Evolutionary conservation across 2,113 vertebrate genomes (phyloP).

Genomic region (Lipotes vexillifer): DNA sequence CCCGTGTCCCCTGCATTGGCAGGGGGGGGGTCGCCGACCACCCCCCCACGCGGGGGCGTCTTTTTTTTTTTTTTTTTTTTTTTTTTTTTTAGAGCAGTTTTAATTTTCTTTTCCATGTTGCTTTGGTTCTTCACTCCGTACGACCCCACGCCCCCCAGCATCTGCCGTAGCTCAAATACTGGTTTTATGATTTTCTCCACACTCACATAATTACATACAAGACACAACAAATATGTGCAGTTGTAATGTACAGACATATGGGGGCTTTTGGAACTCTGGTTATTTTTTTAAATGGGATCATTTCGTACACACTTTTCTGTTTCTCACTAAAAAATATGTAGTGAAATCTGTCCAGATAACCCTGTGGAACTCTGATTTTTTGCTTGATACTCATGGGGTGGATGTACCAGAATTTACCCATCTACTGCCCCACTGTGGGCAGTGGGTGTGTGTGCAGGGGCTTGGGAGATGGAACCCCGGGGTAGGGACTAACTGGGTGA

Average conservation of each 20-base stretch:
- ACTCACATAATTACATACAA: not conserved
- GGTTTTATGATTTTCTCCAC: not conserved
- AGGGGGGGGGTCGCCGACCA: too few species aligned
- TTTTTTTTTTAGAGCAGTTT: not conserved
- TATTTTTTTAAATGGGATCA: not conserved
- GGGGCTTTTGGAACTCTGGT: not conserved
- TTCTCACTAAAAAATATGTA: not conserved
- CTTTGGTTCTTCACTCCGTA: not conserved
- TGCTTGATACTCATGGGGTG: not conserved
- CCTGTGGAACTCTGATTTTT: not conserved
- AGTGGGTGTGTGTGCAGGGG: not conserved
- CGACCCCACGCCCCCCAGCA: too few species aligned
- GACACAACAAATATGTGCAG: not conserved
- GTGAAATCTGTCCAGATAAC: not conserved
- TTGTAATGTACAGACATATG: not conserved
- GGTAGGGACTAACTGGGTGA: not conserved
- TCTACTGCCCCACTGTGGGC: too few species aligned
- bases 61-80: too few species aligned
- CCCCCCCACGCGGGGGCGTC: too few species aligned
- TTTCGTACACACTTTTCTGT: not conserved
- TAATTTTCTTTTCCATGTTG: not conserved
- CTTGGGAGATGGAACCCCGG: too few species aligned
- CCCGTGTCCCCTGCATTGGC: too few species aligned
- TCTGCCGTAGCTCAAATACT: not conserved
- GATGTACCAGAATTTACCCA: not conserved